Conservation (phyloP, 37 sponge, comb jelly and placozoan species). For the Dysidea cf. avara region DNA sequence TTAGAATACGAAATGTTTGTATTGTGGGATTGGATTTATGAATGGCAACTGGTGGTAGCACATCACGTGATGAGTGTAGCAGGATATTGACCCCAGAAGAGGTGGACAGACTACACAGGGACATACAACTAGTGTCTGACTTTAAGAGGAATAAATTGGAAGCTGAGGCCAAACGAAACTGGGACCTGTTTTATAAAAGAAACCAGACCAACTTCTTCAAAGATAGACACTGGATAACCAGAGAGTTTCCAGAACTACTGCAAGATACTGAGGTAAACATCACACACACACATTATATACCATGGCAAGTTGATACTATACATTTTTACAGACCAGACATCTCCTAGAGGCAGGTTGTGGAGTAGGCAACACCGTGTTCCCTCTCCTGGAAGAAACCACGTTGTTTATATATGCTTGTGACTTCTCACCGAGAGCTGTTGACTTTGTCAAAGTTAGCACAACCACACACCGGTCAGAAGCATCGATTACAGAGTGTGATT, state of each 20-base stretch:
- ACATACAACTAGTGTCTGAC: slow-evolving; percentile 50
- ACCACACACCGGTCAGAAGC: not conserved
- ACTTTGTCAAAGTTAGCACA: slow-evolving; percentile 81
- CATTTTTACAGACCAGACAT: not conserved
- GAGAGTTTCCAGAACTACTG: slow-evolving; percentile 87
- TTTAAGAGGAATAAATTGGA: slow-evolving; percentile 86
- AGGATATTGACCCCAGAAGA: slow-evolving; percentile 65
- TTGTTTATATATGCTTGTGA: slow-evolving; percentile 95
- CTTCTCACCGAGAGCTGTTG: slow-evolving; percentile 91
- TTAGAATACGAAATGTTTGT: too few relatives aligned
- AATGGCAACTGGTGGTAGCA: too few relatives aligned
- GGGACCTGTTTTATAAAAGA: slow-evolving; percentile 99
- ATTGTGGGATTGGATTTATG: too few relatives aligned
- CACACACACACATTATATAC: not conserved
- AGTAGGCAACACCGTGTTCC: slow-evolving; percentile 93
- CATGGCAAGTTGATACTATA: too few relatives aligned
- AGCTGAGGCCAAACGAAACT: slow-evolving; percentile 86
- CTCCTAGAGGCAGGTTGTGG: slow-evolving; percentile 97
- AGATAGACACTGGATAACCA: slow-evolving; percentile 93
- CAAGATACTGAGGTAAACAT: not conserved
- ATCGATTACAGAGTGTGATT: too few relatives aligned
- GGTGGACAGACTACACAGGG: slow-evolving; percentile 38
- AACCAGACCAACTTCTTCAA: slow-evolving; percentile 95
- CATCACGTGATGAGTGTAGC: slow-evolving; percentile 37
- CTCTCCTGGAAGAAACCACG: slow-evolving; percentile 76